Percentiles rank a stretch among this genome's conserved stretches.
phyloP scores from a whole-genome alignment of 2,888 invertebrate genomes.

The Penaeus monodon region DNA sequence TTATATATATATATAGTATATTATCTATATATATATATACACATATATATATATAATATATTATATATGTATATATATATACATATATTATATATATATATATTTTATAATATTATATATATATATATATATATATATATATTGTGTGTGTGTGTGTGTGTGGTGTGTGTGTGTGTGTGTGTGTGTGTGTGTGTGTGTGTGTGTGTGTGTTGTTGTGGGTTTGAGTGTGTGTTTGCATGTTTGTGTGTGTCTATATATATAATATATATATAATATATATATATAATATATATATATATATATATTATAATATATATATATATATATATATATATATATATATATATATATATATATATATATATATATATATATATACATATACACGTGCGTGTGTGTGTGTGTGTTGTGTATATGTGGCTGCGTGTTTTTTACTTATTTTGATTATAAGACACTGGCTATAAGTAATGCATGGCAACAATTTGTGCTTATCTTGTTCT shows the following conservation, averaged over 20 bases:
- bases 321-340: background rate
- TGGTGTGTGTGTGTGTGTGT: slow-evolving; percentile 32
- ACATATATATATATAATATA: too few relatives aligned
- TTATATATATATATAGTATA: too few relatives aligned
- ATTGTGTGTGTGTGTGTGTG: too few relatives aligned
- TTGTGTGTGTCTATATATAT: background rate
- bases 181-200: slow-evolving; percentile 32
- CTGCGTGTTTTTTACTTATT: background rate
- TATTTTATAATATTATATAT: too few relatives aligned
- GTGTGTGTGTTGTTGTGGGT: background rate
- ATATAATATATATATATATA: slow-evolving; percentile 3
- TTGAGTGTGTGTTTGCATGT: background rate
- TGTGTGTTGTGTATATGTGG: background rate
- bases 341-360: slow-evolving; percentile 23
- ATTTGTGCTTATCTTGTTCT: too few relatives aligned
- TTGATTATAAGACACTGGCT: background rate
- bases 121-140: too few relatives aligned
- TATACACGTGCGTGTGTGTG: background rate
- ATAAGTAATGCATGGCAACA: too few relatives aligned
- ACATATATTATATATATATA: too few relatives aligned
- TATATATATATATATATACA: background rate
- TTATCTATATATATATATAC: background rate
- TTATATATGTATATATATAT: too few relatives aligned
- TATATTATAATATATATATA: background rate
- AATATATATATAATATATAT: background rate